A percentile compares a stretch with the other conserved stretches of the same genome.
These are phyloP conservation scores for Takifugu flavidus DNA, from an alignment of 2,113 vertebrate species.

Conservation along the genomic window DNA sequence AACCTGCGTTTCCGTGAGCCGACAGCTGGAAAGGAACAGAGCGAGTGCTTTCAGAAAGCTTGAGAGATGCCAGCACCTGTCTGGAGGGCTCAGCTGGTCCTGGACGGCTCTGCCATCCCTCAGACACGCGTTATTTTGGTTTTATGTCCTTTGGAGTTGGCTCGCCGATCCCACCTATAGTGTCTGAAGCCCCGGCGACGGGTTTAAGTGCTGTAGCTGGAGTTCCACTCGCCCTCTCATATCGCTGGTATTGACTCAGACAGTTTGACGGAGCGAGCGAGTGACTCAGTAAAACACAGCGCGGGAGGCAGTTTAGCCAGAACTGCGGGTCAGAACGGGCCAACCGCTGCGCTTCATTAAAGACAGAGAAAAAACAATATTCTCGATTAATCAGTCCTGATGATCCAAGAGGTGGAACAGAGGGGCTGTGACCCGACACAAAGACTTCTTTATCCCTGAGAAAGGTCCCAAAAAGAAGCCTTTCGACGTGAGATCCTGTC, in stretches of 20 bases:
- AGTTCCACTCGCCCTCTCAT: conserved; percentile 16
- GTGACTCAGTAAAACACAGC: too few species aligned
- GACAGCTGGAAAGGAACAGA: conserved; percentile 46
- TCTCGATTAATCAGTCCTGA: too few species aligned
- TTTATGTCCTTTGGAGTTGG: conserved; percentile 9
- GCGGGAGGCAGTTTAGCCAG: too few species aligned
- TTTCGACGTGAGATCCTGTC: too few species aligned
- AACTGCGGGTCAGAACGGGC: too few species aligned
- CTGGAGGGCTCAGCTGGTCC: conserved; percentile 52
- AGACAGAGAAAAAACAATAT: too few species aligned
- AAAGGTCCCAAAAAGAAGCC: too few species aligned
- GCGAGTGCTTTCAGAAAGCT: conserved; percentile 51
- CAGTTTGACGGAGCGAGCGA: background rate
- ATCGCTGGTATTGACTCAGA: conserved; percentile 46
- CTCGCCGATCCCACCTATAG: conserved; percentile 9
- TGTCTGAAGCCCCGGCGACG: conserved; percentile 15
- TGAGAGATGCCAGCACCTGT: conserved; percentile 57
- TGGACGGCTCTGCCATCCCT: background rate
- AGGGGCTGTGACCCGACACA: too few species aligned
- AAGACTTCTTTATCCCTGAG: too few species aligned
- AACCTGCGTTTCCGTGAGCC: conserved; percentile 11
- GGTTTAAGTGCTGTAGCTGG: conserved; percentile 33
- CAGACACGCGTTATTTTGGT: too few species aligned
- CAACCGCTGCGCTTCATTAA: too few species aligned
- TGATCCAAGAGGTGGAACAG: too few species aligned